Conservation (phyloP, 2,113 vertebrate species). For the Tiliqua scincoides region DNA sequence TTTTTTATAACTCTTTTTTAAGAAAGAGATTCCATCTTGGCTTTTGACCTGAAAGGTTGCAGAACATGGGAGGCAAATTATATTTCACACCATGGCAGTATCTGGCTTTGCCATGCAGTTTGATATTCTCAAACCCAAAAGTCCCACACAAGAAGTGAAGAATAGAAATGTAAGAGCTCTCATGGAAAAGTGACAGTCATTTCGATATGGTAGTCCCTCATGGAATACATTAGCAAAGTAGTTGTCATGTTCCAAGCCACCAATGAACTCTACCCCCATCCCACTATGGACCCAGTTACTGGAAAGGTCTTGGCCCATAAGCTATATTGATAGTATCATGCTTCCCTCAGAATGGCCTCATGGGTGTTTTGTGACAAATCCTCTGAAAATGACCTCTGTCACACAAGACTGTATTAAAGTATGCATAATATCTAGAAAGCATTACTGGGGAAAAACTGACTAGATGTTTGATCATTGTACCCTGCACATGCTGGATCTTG, state of each 20-base stretch:
- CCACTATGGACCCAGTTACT: neutral
- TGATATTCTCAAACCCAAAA: neutral
- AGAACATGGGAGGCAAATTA: neutral
- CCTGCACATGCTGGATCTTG: no score
- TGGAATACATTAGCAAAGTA: neutral
- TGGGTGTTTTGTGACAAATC: no score
- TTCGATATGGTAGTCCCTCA: neutral
- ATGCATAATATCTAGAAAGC: no score
- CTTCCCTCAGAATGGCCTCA: no score
- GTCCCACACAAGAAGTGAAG: neutral
- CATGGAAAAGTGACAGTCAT: neutral
- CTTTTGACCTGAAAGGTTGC: neutral
- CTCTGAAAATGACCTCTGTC: no score
- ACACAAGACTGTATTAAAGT: no score
- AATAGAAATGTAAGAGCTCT: neutral
- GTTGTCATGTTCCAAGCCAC: neutral
- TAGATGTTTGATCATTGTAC: no score
- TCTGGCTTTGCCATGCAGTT: neutral
- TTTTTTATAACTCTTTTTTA: neutral
- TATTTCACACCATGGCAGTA: neutral
- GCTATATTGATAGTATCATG: no score
- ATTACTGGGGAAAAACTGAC: no score
- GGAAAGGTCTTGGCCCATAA: neutral
- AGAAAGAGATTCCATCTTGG: neutral
- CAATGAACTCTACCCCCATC: neutral